These are phyloP conservation scores for Calephelis perditalis DNA, from an alignment of 2,888 invertebrate species.

Conservation along the genomic window DNA sequence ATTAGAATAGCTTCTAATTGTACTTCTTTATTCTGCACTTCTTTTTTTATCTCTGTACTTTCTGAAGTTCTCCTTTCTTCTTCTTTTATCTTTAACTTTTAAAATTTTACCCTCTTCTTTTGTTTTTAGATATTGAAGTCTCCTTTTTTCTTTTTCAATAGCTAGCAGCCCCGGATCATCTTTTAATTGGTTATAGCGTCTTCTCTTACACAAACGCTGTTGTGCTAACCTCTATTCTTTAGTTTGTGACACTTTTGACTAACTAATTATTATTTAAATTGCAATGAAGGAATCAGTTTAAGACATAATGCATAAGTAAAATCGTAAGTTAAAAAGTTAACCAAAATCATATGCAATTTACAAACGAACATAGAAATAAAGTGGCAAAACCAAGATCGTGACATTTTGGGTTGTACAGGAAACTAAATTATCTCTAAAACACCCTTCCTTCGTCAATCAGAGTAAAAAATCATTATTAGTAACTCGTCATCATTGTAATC, in stretches of 20 bases:
- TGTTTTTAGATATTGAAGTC: conserved; percentile 10
- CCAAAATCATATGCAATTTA: too few relatives aligned
- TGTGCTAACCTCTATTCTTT: conserved; percentile 1
- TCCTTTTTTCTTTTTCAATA: conserved; percentile 11
- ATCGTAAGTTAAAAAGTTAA: too few relatives aligned
- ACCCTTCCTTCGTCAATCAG: too few relatives aligned
- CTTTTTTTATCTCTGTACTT: conserved; percentile 1
- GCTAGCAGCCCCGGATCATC: conserved; percentile 3
- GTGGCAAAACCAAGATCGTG: too few relatives aligned
- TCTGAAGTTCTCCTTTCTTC: conserved; percentile 17
- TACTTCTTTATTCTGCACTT: background rate
- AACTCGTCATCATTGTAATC: too few relatives aligned
- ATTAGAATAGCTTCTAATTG: conserved; percentile 3
- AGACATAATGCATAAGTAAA: too few relatives aligned
- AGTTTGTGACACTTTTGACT: background rate
- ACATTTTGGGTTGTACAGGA: too few relatives aligned
- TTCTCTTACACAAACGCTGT: background rate
- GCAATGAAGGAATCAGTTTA: too few relatives aligned
- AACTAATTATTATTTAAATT: background rate
- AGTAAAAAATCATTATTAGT: too few relatives aligned
- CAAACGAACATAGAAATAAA: too few relatives aligned
- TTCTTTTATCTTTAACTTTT: conserved; percentile 17
- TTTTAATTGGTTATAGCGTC: conserved; percentile 3
- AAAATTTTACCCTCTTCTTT: conserved; percentile 11
- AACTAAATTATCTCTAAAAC: too few relatives aligned